Evolutionary conservation across 2,888 invertebrate species (phyloP), one percentile per base, ranked within the genome.

Genomic region (Sarcophaga rosellei): DNA sequence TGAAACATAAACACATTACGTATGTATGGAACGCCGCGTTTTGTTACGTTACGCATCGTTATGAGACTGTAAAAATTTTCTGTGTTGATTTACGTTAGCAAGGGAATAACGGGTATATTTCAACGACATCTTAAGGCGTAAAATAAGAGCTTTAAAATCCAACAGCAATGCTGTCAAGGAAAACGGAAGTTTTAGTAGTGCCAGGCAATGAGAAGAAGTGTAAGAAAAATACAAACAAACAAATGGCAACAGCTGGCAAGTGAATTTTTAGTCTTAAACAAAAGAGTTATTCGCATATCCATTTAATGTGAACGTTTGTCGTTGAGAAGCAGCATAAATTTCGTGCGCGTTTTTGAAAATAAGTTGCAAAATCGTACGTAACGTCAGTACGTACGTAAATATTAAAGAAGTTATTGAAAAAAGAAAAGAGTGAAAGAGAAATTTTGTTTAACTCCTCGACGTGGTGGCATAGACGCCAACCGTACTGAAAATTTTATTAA

Each of bases 241-340:
- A 69, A 77, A 74, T 79, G 80, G 80, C 85, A 83, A 83, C 86
- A 86, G 77, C 77, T 86, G 77, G 78, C 69, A 8, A 66, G 59
- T 35, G 57, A 61, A 21, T 61, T 61, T 61, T 59, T 1, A 23
- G 53, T 25, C 10, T 11, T 2, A 0, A 4, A 17, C 11, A 47
- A 70, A 76, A 66, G 59, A 82, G 70, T 73, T 77, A 72, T 61
- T 35, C 76, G 70, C 45, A 57, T 44, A 75, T 59, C 25, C 17
- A 12, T 53, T 12, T 35, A 45, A 57, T 75, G 62, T 66, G 17
- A 74, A 53, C 45, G 61, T 57, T 53, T 62, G 45, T 11, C 62
- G 35, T 62, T 35, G 15, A 8, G n/a, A n/a, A n/a, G 2, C 11
- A 23, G 6, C 57, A 75, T 70, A n/a, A 57, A 63, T 57, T 75